These are phyloP conservation scores for Drosophila multiciliata DNA, from an alignment of 2,888 invertebrate species.

Conservation along the genomic window DNA sequence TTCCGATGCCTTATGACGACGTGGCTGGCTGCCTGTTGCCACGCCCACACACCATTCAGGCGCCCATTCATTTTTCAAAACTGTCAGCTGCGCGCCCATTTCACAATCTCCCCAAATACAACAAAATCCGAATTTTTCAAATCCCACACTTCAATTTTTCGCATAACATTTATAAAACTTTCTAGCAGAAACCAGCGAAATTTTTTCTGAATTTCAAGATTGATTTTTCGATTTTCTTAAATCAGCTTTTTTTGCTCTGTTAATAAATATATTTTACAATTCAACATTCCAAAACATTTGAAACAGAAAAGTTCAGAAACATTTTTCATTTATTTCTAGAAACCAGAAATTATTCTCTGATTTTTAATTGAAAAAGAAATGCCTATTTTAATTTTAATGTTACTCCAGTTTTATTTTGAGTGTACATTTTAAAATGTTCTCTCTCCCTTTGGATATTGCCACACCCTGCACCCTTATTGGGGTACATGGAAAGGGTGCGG, in stretches of 20 bases:
- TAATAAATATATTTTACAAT: neutral
- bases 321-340: neutral
- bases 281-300: neutral
- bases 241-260: neutral
- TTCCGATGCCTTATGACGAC: slow-evolving; percentile 45
- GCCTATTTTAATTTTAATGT: too few species aligned
- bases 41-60: slow-evolving; percentile 14
- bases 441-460: neutral
- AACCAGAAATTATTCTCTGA: neutral
- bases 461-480: slow-evolving; percentile 4
- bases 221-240: neutral
- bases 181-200: neutral
- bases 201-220: neutral
- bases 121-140: neutral
- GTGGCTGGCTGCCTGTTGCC: slow-evolving; percentile 14
- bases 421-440: neutral
- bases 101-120: slow-evolving; percentile 46
- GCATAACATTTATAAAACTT: neutral
- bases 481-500: neutral
- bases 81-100: slow-evolving; percentile 71
- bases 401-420: neutral
- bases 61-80: slow-evolving; percentile 71
- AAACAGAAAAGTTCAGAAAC: neutral
- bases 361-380: too few species aligned
- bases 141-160: neutral